phyloP scores from a whole-genome alignment of 2,113 vertebrate species.

The Rhodinocichla rosea region DNA sequence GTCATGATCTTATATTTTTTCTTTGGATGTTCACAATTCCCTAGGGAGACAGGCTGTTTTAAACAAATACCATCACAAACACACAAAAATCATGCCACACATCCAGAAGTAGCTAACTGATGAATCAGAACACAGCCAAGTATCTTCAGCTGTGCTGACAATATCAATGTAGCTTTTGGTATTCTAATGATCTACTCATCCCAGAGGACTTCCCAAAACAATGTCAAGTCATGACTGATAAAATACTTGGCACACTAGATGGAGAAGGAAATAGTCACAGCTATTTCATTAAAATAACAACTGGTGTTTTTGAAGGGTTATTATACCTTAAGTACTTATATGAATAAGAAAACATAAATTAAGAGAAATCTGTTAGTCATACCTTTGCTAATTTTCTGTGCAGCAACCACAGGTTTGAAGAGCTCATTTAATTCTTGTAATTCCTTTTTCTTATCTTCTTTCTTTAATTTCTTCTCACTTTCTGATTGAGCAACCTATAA shows the following conservation, averaged over 20 bases:
- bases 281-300: background rate
- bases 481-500: conserved; percentile 76
- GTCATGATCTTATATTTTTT: background rate
- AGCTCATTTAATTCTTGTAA: conserved; percentile 94
- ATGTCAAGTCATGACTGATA: background rate
- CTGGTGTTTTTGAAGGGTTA: background rate
- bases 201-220: background rate
- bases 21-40: background rate
- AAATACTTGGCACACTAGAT: background rate
- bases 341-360: background rate
- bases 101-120: background rate
- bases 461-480: conserved; percentile 84
- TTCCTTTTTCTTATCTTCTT: conserved; percentile 95
- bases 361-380: background rate
- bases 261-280: background rate
- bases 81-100: background rate
- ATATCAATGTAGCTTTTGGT: background rate
- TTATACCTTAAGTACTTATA: background rate
- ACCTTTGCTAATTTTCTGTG: conserved; percentile 99
- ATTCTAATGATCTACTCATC: background rate
- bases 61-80: background rate
- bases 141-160: background rate
- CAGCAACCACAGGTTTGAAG: conserved; percentile 94
- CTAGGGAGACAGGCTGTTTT: background rate
- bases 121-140: background rate